Percentiles rank a stretch among this genome's conserved stretches.
phyloP scores from a whole-genome alignment of 1,140 invertebrate species.

The Micrasema minimum region DNA sequence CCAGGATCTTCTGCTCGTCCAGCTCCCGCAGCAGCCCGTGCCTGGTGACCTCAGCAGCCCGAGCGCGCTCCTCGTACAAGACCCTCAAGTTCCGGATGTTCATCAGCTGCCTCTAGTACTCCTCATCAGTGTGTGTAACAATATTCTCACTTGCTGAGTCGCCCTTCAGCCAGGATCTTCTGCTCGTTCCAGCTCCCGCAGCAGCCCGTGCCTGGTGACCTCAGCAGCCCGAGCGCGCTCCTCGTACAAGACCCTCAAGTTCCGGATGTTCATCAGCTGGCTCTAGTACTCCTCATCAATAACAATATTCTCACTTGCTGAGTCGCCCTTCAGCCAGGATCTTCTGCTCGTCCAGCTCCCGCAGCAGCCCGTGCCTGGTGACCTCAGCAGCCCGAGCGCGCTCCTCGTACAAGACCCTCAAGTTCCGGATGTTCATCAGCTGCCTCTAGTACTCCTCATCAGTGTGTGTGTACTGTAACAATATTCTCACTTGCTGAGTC shows the following conservation, averaged over 20 bases:
- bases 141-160: conserved; percentile 65
- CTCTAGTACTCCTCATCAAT: conserved; percentile 81
- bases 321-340: conserved; percentile 68
- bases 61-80: conserved; percentile 75
- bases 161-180: conserved; percentile 67
- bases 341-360: conserved; percentile 74
- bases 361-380: conserved; percentile 70
- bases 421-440: conserved; percentile 76
- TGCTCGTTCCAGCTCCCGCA: conserved; percentile 74
- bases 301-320: conserved; percentile 63
- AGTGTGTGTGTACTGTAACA: no score
- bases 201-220: conserved; percentile 70
- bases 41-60: conserved; percentile 69
- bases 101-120: conserved; percentile 79
- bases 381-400: conserved; percentile 69
- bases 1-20: conserved; percentile 72
- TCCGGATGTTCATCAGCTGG: conserved; percentile 79
- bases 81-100: conserved; percentile 76
- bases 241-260: conserved; percentile 75
- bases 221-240: conserved; percentile 71
- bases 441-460: conserved; percentile 82
- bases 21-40: conserved; percentile 72
- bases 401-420: conserved; percentile 76
- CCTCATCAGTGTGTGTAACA: no score
- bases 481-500: conserved; percentile 65